phyloP scores from a whole-genome alignment of 2,888 invertebrate species.

The Notocelia uddmanniana region DNA sequence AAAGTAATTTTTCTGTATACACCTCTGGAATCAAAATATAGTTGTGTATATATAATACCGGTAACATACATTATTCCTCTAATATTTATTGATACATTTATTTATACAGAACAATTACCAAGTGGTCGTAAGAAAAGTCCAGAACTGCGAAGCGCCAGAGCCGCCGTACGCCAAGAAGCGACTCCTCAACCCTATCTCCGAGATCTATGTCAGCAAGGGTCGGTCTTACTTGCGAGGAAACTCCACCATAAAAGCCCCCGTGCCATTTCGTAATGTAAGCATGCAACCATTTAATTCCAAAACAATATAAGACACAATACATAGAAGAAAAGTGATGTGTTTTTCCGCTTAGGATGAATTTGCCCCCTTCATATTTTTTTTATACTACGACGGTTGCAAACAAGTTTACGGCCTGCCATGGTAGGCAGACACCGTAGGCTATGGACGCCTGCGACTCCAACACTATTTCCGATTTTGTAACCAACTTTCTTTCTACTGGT shows the following conservation, averaged over 20 bases:
- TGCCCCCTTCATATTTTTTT: background rate
- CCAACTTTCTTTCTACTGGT: no score
- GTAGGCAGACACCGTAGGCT: no score
- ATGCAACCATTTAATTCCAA: no score
- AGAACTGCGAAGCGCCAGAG: background rate
- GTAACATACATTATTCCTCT: background rate
- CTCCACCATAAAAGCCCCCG: background rate
- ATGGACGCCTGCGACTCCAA: no score
- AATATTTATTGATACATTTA: background rate
- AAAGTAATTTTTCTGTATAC: no score
- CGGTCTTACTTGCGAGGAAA: slow-evolving; percentile 3
- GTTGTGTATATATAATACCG: no score
- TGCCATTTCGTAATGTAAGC: slow-evolving; percentile 16
- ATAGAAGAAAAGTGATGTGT: no score
- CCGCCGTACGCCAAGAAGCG: slow-evolving; percentile 1
- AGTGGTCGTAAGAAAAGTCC: background rate
- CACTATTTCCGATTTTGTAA: no score
- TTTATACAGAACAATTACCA: slow-evolving; percentile 3
- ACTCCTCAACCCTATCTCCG: background rate
- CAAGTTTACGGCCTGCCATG: no score
- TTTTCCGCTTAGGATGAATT: no score
- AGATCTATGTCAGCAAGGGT: background rate
- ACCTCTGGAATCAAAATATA: no score
- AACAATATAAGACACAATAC: background rate
- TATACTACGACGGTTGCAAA: no score